phyloP scores from a whole-genome alignment of 2,113 vertebrate genomes.

The Plectropomus leopardus region DNA sequence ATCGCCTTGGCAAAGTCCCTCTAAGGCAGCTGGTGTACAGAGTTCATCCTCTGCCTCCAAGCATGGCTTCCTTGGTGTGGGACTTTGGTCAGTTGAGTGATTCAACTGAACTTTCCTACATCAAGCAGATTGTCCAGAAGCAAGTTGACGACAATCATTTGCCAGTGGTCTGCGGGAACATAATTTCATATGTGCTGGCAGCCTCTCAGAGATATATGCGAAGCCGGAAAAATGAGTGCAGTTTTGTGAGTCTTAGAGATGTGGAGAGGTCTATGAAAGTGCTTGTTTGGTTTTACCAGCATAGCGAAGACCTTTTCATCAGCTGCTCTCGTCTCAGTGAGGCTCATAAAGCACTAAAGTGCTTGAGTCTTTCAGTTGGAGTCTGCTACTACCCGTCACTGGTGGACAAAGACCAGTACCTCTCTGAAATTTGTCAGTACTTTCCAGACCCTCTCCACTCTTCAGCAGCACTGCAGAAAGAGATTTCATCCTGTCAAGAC shows the following conservation, averaged over 20 bases:
- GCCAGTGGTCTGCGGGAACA: slow-evolving; percentile 34
- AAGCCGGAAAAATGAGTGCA: slow-evolving; percentile 82
- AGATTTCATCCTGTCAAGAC: slow-evolving; percentile 82
- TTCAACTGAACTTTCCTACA: slow-evolving; percentile 82
- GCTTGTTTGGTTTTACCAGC: slow-evolving; percentile 84
- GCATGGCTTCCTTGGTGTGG: slow-evolving; percentile 87
- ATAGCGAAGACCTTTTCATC: slow-evolving; percentile 63
- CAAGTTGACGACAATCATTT: slow-evolving; percentile 62
- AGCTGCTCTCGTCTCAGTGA: not conserved
- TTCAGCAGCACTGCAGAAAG: slow-evolving; percentile 56
- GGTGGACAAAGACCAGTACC: slow-evolving; percentile 76
- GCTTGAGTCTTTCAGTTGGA: slow-evolving; percentile 83
- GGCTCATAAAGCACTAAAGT: slow-evolving; percentile 65
- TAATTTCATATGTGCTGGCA: slow-evolving; percentile 81
- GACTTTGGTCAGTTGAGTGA: slow-evolving; percentile 88
- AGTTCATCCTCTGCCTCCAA: slow-evolving; percentile 86
- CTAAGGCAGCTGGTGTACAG: slow-evolving; percentile 86
- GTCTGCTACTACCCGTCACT: slow-evolving; percentile 87
- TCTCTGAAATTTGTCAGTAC: slow-evolving; percentile 62
- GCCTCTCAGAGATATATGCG: slow-evolving; percentile 84
- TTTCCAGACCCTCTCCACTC: slow-evolving; percentile 70
- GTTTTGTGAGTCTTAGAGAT: slow-evolving; percentile 87
- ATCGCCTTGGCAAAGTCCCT: slow-evolving; percentile 85
- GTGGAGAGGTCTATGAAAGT: slow-evolving; percentile 86
- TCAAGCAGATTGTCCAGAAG: slow-evolving; percentile 84